Conservation (phyloP, 1,140 invertebrate genomes). For the Gryon sp. region DNA sequence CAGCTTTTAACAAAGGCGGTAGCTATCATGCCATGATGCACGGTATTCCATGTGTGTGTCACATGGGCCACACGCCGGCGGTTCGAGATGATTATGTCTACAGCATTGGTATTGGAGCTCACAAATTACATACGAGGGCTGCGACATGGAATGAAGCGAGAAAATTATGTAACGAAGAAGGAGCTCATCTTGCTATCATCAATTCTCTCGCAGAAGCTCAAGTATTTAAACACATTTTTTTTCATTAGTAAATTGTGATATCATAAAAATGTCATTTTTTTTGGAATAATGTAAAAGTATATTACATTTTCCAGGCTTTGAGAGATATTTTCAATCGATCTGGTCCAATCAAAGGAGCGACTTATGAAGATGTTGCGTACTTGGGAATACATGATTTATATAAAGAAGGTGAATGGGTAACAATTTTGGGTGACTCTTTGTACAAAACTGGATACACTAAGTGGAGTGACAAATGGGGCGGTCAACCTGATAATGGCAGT, state of each 20-base stretch:
- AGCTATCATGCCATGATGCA: slow-evolving; percentile 63
- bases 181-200: slow-evolving; percentile 74
- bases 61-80: slow-evolving; percentile 49
- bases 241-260: no score
- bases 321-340: slow-evolving; percentile 70
- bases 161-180: slow-evolving; percentile 73
- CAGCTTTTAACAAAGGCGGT: slow-evolving; percentile 3
- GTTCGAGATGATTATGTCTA: slow-evolving; percentile 74
- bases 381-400: slow-evolving; percentile 76
- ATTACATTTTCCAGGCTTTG: slow-evolving; percentile 64
- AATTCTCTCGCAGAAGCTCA: slow-evolving; percentile 70
- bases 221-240: slow-evolving; percentile 62
- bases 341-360: slow-evolving; percentile 65
- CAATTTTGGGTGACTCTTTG: slow-evolving; percentile 74
- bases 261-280: no score
- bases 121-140: slow-evolving; percentile 73
- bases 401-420: slow-evolving; percentile 74
- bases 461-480: slow-evolving; percentile 74
- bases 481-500: slow-evolving; percentile 75
- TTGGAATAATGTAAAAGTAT: neutral
- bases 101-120: slow-evolving; percentile 66
- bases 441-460: slow-evolving; percentile 73
- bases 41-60: slow-evolving; percentile 71
- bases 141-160: slow-evolving; percentile 73
- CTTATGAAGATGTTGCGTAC: slow-evolving; percentile 66